A percentile compares a stretch with the other conserved stretches of the same genome.
Evolutionary conservation across 2,113 vertebrate genomes (phyloP).

Genomic region (Lepidiolamprologus cunningtoni): DNA sequence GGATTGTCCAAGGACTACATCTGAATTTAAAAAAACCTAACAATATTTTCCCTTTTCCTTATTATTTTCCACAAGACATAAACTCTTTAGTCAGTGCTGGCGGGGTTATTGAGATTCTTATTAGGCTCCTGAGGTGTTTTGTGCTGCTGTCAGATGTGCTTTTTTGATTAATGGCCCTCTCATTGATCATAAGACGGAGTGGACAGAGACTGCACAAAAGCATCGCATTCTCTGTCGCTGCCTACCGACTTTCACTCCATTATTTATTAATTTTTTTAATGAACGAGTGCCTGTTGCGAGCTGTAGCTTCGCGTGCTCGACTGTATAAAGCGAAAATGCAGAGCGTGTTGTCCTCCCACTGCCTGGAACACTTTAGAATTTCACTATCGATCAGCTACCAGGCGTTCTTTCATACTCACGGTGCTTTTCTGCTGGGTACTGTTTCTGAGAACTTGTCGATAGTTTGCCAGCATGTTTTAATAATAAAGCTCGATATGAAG

Average conservation of each 20-base stretch:
- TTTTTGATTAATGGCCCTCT: constrained; percentile 58
- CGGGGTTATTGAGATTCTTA: constrained; percentile 26
- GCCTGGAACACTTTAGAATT: background rate
- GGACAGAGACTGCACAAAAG: constrained; percentile 12
- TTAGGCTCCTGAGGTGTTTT: constrained; percentile 33
- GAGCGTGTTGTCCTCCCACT: background rate
- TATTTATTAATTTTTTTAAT: constrained; percentile 15
- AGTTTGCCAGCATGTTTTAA: background rate
- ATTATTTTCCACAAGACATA: background rate
- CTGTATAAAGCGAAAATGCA: background rate
- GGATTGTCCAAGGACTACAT: background rate
- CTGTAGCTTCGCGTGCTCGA: background rate
- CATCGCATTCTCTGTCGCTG: constrained; percentile 16
- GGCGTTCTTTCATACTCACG: background rate
- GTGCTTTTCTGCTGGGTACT: background rate
- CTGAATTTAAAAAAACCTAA: background rate
- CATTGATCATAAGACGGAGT: constrained; percentile 40
- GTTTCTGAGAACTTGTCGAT: constrained; percentile 3
- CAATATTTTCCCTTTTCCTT: background rate
- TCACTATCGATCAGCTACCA: constrained; percentile 4
- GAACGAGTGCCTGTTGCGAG: constrained; percentile 26
- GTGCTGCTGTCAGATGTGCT: constrained; percentile 32
- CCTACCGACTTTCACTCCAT: constrained; percentile 46
- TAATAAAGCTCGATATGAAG: background rate
- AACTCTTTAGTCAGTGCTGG: background rate